phyloP scores from a whole-genome alignment of 2,797 vertebrate genomes.

The Triplophysa bombifrons region DNA sequence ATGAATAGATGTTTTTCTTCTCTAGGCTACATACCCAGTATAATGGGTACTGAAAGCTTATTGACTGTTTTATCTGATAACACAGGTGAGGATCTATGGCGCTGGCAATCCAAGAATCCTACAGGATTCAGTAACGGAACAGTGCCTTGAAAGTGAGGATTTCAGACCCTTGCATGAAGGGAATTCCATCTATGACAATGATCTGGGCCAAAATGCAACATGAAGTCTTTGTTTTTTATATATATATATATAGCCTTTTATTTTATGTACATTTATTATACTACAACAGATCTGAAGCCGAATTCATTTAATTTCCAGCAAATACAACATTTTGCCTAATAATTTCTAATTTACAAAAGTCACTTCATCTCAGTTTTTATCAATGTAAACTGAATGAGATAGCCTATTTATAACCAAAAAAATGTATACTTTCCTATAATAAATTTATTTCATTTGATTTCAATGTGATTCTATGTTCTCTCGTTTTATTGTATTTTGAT shows the following conservation, averaged over 20 bases:
- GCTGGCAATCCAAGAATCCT: constrained; percentile 95
- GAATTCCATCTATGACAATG: not conserved
- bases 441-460: not conserved
- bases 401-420: not conserved
- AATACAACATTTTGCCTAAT: not conserved
- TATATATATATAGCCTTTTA: not conserved
- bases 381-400: not conserved
- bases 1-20: not conserved
- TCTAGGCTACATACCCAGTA: not conserved
- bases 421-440: constrained; percentile 13
- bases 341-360: not conserved
- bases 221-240: constrained; percentile 20
- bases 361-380: not conserved
- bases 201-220: constrained; percentile 58
- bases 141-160: constrained; percentile 17
- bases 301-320: not conserved
- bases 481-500: not conserved
- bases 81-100: constrained; percentile 94
- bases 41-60: not conserved
- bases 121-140: constrained; percentile 78
- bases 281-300: constrained; percentile 50
- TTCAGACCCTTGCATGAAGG: constrained; percentile 13
- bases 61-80: constrained; percentile 24
- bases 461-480: not conserved
- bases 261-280: constrained; percentile 32